Conservation (phyloP, 1,140 invertebrate genomes). For the Melipona quadrifasciata region DNA sequence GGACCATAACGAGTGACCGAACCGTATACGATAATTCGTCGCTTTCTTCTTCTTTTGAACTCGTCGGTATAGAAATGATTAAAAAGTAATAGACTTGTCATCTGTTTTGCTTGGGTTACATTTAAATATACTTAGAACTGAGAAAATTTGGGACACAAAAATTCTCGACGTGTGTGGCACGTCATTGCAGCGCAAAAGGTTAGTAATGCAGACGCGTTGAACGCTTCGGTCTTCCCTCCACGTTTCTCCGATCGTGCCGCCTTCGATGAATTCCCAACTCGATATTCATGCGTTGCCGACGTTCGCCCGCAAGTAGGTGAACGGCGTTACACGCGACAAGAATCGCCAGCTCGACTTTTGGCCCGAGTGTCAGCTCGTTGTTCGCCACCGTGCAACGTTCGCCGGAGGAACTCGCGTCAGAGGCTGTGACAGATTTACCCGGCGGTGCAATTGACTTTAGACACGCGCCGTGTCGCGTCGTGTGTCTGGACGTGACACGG, state of each 20-base stretch:
- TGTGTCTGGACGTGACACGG: neutral
- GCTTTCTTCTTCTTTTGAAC: too few species aligned
- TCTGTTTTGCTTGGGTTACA: too few species aligned
- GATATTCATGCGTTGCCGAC: conserved; percentile 1
- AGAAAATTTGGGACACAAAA: too few species aligned
- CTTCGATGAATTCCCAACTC: neutral
- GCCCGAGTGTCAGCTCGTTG: neutral
- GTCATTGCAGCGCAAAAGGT: too few species aligned
- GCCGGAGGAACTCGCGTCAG: neutral
- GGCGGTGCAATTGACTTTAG: neutral
- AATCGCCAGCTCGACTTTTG: conserved; percentile 13
- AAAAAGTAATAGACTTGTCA: too few species aligned
- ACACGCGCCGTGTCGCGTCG: neutral
- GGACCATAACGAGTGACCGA: too few species aligned
- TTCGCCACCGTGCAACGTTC: neutral
- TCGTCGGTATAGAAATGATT: too few species aligned
- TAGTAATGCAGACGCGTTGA: neutral
- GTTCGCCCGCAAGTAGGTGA: conserved; percentile 2
- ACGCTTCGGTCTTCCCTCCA: neutral
- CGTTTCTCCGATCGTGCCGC: too few species aligned
- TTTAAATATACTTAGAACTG: neutral
- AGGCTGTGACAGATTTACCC: neutral
- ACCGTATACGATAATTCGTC: too few species aligned
- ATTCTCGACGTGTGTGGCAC: too few species aligned
- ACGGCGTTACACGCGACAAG: conserved; percentile 24